Base-by-base conservation (phyloP, 2,888 invertebrate genomes). In the Drosophila rubida region DNA sequence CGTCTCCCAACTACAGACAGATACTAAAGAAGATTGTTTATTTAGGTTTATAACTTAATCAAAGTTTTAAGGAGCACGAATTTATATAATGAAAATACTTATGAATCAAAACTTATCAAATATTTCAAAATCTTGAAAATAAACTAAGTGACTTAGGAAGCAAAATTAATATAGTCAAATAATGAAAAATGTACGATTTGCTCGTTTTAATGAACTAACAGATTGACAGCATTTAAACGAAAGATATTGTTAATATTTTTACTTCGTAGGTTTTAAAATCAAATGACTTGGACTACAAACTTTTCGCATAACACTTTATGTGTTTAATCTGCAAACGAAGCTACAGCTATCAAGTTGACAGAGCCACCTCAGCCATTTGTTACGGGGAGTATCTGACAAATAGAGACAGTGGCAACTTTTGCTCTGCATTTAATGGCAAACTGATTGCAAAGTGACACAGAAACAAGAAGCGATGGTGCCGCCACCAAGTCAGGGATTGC, bases 401-500 rank as follows among this genome's bases (percentile, higher is more conserved):
- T 60, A 58, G 41, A 45, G 32, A 44, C 25, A 42, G 35, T 45
- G 39, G 37, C 35, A 42, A 9, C 58, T 23, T 51, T 50, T 39
- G 14, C 44, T 14, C 45, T 62, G 37, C 48, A 59, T 57, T 75
- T 69, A 78, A 81, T 82, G 66, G 35, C 59, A 69, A 79, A 80
- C 65, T 46, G 76, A 75, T 78, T 71, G 51, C 65, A 68, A 54
- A 64, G 54, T 80, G 76, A 63, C 75, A 82, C 39, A 53, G 60
- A 69, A 60, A 63, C 57, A 60, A 53, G 57, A 45, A 41, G 41
- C 32, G 16, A 51, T 37, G 22, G 25, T 41, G 41, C 27, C 14
- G 39, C 35, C 39, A 25, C 8, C n/a, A 44, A 25, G 35, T 16
- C 48, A 16, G 37, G 30, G 16, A 27, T 13, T 35, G n/a, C 8